Conservation (phyloP, 2,113 vertebrate genomes). For the Chauna torquata region DNA sequence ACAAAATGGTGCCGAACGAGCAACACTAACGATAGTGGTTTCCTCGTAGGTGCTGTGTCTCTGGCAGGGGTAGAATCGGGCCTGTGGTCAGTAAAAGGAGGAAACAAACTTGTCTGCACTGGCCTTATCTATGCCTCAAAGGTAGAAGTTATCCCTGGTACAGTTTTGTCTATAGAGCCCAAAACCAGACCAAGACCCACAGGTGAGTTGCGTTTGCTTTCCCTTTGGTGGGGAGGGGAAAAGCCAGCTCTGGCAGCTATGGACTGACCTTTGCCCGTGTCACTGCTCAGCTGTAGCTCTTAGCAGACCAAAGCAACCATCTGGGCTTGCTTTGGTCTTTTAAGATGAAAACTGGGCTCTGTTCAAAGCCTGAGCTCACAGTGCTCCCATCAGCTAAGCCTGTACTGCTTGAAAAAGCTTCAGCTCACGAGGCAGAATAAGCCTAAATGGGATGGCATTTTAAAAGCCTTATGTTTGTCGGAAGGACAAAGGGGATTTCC, state of each 20-base stretch:
- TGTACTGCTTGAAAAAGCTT: background rate
- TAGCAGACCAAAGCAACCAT: background rate
- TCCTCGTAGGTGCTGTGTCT: slow-evolving; percentile 82
- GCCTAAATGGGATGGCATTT: rapidly evolving
- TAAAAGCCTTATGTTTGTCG: background rate
- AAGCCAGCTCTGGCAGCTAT: rapidly evolving
- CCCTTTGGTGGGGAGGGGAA: background rate
- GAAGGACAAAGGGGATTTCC: rapidly evolving
- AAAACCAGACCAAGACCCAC: slow-evolving; percentile 75
- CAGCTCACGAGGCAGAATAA: rapidly evolving
- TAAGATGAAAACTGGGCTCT: background rate
- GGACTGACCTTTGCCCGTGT: rapidly evolving
- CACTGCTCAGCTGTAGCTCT: background rate
- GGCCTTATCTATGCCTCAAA: slow-evolving; percentile 88
- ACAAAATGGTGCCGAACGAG: rapidly evolving
- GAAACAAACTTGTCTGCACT: slow-evolving; percentile 88
- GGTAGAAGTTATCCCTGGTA: slow-evolving; percentile 83
- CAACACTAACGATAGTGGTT: rapidly evolving
- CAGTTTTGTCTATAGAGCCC: slow-evolving; percentile 81
- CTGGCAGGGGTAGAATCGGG: slow-evolving; percentile 78
- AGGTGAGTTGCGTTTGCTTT: slow-evolving; percentile 74
- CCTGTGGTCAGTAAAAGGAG: slow-evolving; percentile 91
- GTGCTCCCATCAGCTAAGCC: background rate
- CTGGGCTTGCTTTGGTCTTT: background rate
- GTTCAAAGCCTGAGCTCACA: background rate